Conservation (phyloP, 2,113 vertebrate species). For the Chascanopsetta lugubris region DNA sequence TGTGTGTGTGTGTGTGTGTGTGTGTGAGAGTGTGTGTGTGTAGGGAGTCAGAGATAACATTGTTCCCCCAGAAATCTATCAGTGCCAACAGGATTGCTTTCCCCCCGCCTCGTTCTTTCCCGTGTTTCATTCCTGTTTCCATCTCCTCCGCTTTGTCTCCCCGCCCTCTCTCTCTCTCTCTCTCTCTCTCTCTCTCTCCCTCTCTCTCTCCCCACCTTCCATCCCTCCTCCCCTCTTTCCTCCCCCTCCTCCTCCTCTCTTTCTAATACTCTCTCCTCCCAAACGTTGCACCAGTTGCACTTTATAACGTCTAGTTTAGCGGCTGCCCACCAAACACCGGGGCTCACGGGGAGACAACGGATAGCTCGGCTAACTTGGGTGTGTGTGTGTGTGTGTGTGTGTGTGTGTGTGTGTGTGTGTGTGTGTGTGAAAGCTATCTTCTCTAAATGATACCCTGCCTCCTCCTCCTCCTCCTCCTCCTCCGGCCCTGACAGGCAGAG, state of each 20-base stretch:
- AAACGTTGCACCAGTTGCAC: slow-evolving; percentile 69
- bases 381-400: background rate
- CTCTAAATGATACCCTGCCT: slow-evolving; percentile 69
- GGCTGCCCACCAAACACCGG: slow-evolving; percentile 49
- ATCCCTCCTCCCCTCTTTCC: background rate
- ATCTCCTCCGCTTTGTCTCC: slow-evolving; percentile 42
- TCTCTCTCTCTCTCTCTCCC: background rate
- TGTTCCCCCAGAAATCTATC: slow-evolving; percentile 77
- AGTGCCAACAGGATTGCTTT: slow-evolving; percentile 73
- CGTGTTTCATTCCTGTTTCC: slow-evolving; percentile 68
- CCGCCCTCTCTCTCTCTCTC: background rate
- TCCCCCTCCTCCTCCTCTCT: slow-evolving; percentile 20
- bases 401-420: background rate
- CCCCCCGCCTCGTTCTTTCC: slow-evolving; percentile 55
- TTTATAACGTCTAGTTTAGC: slow-evolving; percentile 68
- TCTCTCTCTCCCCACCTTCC: slow-evolving; percentile 2
- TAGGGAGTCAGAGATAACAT: slow-evolving; percentile 72
- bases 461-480: slow-evolving; percentile 59
- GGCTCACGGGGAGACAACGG: slow-evolving; percentile 43
- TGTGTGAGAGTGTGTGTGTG: slow-evolving; percentile 11
- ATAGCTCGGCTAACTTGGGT: slow-evolving; percentile 23
- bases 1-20: slow-evolving; percentile 3
- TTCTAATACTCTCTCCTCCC: slow-evolving; percentile 43
- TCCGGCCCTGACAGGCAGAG: slow-evolving; percentile 63
- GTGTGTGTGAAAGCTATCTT: slow-evolving; percentile 57